These are phyloP conservation scores for Agrilus cyanescens DNA, from an alignment of 2,888 invertebrate species.

Conservation along the genomic window DNA sequence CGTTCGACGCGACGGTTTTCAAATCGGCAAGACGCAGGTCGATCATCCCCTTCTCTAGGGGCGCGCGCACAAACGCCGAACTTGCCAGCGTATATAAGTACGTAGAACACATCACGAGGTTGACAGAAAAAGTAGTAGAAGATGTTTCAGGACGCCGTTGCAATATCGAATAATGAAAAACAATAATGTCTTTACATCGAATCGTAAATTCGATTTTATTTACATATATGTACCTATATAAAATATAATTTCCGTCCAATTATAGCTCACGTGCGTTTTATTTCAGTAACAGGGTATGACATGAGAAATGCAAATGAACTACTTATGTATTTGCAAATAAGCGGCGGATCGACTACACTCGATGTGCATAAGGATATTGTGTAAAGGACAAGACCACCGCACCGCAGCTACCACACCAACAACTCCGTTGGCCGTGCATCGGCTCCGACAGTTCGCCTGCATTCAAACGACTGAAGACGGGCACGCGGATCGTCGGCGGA, in stretches of 20 bases:
- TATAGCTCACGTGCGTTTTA: constrained; percentile 3
- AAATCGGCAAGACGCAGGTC: too few relatives aligned
- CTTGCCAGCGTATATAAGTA: too few relatives aligned
- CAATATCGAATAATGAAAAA: constrained; percentile 4
- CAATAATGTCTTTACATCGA: neutral
- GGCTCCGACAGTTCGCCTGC: too few relatives aligned
- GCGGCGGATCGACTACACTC: constrained; percentile 10
- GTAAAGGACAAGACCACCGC: constrained; percentile 13
- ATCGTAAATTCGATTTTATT: constrained; percentile 6
- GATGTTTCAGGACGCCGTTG: too few relatives aligned
- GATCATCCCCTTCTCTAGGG: too few relatives aligned
- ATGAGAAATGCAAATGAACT: constrained; percentile 13
- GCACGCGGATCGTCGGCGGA: too few relatives aligned
- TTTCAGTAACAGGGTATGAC: constrained; percentile 8
- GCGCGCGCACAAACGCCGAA: too few relatives aligned
- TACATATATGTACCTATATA: neutral
- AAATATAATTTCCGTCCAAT: constrained; percentile 3
- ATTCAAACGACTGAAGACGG: too few relatives aligned
- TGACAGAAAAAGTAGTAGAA: too few relatives aligned
- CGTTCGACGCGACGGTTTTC: too few relatives aligned
- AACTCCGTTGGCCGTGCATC: neutral
- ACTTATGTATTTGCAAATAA: constrained; percentile 16
- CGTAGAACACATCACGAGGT: too few relatives aligned
- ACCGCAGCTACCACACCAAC: constrained; percentile 10
- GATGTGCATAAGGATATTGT: constrained; percentile 11